Evolutionary conservation across 1,140 invertebrate genomes (phyloP).

Genomic region (Hypothenemus hampei): DNA sequence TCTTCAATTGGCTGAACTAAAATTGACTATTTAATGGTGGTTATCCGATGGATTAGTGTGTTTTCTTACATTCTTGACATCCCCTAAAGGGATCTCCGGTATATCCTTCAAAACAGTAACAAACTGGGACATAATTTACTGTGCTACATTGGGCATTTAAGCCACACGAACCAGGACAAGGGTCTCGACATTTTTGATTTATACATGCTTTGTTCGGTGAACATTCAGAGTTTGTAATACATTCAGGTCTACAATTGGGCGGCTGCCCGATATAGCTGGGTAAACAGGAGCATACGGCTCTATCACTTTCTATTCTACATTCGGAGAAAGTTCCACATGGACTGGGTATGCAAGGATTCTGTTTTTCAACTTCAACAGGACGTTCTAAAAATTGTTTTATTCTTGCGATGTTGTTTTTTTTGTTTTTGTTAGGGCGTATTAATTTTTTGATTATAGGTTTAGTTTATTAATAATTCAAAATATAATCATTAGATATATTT

Average conservation of each 20-base stretch:
- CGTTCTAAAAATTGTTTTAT: constrained; percentile 39
- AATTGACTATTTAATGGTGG: neutral
- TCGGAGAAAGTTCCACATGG: constrained; percentile 63
- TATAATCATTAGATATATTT: too few species aligned
- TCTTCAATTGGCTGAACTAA: constrained; percentile 42
- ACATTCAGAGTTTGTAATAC: constrained; percentile 59
- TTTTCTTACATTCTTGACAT: constrained; percentile 45
- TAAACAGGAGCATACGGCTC: constrained; percentile 58
- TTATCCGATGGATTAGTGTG: neutral
- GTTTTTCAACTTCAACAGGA: constrained; percentile 45
- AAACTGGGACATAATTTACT: constrained; percentile 59
- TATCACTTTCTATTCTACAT: constrained; percentile 55
- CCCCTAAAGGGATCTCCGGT: constrained; percentile 55
- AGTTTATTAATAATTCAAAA: too few species aligned
- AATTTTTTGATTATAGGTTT: too few species aligned
- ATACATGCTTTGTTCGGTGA: constrained; percentile 55
- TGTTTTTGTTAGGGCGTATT: constrained; percentile 8
- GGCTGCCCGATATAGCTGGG: constrained; percentile 57
- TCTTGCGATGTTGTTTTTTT: constrained; percentile 27
- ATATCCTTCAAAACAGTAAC: constrained; percentile 50
- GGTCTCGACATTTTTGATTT: constrained; percentile 63
- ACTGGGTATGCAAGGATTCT: constrained; percentile 67
- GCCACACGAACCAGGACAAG: constrained; percentile 62
- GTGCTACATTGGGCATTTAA: constrained; percentile 60
- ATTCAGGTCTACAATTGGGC: constrained; percentile 60